phyloP scores from a whole-genome alignment of 2,113 vertebrate genomes.

The Sciurus niger region DNA sequence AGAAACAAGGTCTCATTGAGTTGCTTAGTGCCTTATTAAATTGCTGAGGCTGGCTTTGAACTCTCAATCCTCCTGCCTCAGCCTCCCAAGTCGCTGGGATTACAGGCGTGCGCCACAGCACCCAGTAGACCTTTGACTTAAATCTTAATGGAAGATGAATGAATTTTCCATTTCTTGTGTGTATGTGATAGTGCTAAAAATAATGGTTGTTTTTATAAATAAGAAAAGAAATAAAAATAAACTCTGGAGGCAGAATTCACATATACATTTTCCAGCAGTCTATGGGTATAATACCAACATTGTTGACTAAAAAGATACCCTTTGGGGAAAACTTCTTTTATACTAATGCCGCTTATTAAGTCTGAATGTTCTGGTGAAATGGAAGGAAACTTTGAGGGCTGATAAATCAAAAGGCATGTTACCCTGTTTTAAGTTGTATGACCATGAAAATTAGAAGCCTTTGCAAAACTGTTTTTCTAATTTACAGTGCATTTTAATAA shows the following conservation, averaged over 20 bases:
- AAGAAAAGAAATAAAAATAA: neutral
- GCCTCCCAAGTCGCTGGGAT: no score
- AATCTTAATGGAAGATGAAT: neutral
- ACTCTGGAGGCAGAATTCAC: neutral
- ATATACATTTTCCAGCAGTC: neutral
- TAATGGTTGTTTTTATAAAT: neutral
- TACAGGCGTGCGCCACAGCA: no score
- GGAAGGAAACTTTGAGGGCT: neutral
- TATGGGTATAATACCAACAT: neutral
- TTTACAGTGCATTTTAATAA: constrained; percentile 79
- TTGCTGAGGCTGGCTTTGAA: no score
- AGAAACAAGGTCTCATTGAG: no score
- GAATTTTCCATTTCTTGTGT: neutral
- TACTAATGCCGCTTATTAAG: neutral
- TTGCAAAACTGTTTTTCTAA: constrained; percentile 70
- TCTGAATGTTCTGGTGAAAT: neutral
- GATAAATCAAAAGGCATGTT: constrained; percentile 47
- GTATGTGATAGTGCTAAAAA: neutral
- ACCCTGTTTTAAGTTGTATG: constrained; percentile 62
- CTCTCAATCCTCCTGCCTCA: no score
- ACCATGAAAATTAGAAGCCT: constrained; percentile 74
- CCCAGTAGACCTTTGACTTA: neutral
- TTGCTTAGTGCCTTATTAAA: no score
- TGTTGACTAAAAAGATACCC: neutral
- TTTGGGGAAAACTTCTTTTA: constrained; percentile 5